These are phyloP conservation scores for Ophthalmolycus amberensis DNA, from an alignment of 2,113 vertebrate species.

Conservation along the genomic window DNA sequence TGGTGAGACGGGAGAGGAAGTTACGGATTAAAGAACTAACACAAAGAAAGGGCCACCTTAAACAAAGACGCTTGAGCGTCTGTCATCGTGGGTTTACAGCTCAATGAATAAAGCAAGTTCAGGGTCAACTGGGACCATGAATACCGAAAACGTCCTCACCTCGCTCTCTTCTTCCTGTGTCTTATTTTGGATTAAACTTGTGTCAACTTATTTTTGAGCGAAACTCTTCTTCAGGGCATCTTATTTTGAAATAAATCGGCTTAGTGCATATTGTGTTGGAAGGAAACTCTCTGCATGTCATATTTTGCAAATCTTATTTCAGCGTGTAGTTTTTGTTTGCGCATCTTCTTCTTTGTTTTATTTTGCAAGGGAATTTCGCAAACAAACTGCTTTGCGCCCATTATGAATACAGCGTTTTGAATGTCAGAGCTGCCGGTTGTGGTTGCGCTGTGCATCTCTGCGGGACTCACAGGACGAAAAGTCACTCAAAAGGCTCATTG, in stretches of 20 bases:
- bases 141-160: background rate
- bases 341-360: background rate
- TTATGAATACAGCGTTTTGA: background rate
- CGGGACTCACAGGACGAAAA: background rate
- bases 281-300: background rate
- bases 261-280: background rate
- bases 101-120: background rate
- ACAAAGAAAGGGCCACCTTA: slow-evolving; percentile 14
- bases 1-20: slow-evolving; percentile 25
- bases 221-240: too few species aligned
- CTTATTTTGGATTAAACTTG: background rate
- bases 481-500: background rate
- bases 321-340: background rate
- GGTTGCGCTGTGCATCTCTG: background rate
- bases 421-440: background rate
- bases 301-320: background rate
- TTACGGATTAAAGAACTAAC: slow-evolving; percentile 10
- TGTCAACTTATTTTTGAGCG: too few species aligned
- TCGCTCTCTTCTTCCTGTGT: background rate
- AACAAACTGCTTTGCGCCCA: too few species aligned
- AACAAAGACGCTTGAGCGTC: slow-evolving; percentile 32
- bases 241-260: too few species aligned
- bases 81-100: slow-evolving; percentile 8
- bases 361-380: background rate
- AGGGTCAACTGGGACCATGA: background rate